Conservation (phyloP, 2,888 invertebrate genomes). For the Lasioglossum calceatum region DNA sequence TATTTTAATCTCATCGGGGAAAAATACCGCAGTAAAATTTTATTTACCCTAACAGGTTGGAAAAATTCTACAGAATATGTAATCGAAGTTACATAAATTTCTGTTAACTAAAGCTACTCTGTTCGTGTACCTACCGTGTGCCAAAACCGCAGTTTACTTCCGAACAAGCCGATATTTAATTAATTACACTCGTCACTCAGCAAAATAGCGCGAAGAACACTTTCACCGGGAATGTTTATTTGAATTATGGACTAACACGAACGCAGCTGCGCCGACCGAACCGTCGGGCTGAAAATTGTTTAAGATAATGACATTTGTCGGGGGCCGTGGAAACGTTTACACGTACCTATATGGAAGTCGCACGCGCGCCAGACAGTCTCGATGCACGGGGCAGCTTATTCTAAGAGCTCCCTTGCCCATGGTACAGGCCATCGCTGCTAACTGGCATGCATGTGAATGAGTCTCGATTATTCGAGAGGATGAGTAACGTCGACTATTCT, state of each 20-base stretch:
- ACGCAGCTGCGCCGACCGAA: not conserved
- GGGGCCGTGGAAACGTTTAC: not conserved
- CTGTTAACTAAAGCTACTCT: not conserved
- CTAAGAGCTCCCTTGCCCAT: slow-evolving; percentile 31
- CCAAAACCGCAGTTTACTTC: not conserved
- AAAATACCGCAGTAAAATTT: too few species aligned
- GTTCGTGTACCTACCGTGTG: not conserved
- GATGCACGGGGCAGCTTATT: slow-evolving; percentile 29
- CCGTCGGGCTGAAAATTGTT: not conserved
- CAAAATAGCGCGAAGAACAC: not conserved
- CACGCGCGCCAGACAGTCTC: slow-evolving; percentile 53
- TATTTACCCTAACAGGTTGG: too few species aligned
- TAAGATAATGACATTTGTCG: not conserved
- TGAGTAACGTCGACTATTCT: slow-evolving; percentile 70
- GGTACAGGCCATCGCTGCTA: slow-evolving; percentile 33
- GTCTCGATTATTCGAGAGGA: slow-evolving; percentile 71
- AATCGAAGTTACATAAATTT: not conserved
- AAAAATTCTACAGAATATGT: not conserved
- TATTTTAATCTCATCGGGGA: too few species aligned
- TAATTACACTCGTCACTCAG: not conserved
- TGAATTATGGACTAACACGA: not conserved
- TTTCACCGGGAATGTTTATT: not conserved
- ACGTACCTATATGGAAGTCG: not conserved
- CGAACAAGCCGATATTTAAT: not conserved
- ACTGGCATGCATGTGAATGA: slow-evolving; percentile 70